Percentiles rank a stretch among this genome's conserved stretches.
These are phyloP conservation scores for Operophtera brumata DNA, from an alignment of 2,888 invertebrate species.

Conservation along the genomic window DNA sequence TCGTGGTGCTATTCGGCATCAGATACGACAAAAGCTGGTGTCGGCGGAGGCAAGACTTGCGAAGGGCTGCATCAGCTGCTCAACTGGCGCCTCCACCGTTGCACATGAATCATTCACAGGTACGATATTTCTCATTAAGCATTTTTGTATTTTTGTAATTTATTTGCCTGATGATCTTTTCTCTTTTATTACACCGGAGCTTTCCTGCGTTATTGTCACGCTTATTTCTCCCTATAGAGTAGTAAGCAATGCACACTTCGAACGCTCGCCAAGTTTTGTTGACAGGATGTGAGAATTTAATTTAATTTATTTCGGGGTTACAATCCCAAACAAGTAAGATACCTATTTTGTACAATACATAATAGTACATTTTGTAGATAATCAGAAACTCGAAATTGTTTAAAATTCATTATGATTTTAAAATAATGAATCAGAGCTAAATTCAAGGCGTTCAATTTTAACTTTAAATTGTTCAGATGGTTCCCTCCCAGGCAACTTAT, in stretches of 20 bases:
- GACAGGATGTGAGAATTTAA: not conserved
- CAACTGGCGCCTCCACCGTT: slow-evolving; percentile 68
- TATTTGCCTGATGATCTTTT: slow-evolving; percentile 3
- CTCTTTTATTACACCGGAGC: slow-evolving; percentile 9
- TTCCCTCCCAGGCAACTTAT: too few relatives aligned
- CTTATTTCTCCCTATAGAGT: slow-evolving; percentile 2
- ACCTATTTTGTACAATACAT: too few relatives aligned
- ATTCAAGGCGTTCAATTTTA: too few relatives aligned
- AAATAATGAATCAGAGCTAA: too few relatives aligned
- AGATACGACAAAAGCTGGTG: slow-evolving; percentile 84
- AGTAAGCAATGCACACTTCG: slow-evolving; percentile 15
- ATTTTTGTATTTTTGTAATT: not conserved
- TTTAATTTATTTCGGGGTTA: too few relatives aligned
- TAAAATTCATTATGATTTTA: too few relatives aligned
- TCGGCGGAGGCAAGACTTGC: slow-evolving; percentile 65
- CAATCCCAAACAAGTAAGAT: too few relatives aligned
- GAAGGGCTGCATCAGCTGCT: slow-evolving; percentile 69
- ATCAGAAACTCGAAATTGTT: too few relatives aligned
- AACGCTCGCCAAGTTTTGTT: not conserved
- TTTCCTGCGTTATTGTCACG: slow-evolving; percentile 3
- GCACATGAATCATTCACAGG: slow-evolving; percentile 74
- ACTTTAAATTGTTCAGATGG: too few relatives aligned
- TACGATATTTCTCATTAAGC: slow-evolving; percentile 23
- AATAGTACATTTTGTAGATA: too few relatives aligned
- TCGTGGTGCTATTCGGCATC: slow-evolving; percentile 83